Conservation (phyloP, 2,113 vertebrate species). For the Tor tambroides region DNA sequence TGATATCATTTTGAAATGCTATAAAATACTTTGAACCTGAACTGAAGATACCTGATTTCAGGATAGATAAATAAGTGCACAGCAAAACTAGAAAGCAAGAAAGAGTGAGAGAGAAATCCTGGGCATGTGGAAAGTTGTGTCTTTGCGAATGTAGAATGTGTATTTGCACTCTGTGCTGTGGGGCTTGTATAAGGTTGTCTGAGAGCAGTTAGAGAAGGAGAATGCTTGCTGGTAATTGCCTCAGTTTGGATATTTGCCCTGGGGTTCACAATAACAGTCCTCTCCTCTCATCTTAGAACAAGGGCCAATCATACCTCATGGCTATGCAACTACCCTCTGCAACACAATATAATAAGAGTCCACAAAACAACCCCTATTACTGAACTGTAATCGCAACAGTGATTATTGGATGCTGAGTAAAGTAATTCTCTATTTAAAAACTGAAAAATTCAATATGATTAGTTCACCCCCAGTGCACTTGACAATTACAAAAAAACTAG, state of each 20-base stretch:
- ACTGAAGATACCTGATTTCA: background rate
- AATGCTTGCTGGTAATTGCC: background rate
- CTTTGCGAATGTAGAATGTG: no score
- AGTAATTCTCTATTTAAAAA: slow-evolving; percentile 17
- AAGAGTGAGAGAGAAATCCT: background rate
- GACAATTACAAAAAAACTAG: background rate
- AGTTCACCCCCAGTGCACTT: background rate
- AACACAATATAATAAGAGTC: background rate
- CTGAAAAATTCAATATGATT: slow-evolving; percentile 4
- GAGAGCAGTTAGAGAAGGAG: background rate
- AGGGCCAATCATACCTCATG: slow-evolving; percentile 6
- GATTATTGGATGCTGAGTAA: slow-evolving; percentile 8
- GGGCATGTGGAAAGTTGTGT: background rate
- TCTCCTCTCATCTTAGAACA: slow-evolving; percentile 11
- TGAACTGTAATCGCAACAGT: slow-evolving; percentile 8
- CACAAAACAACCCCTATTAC: slow-evolving; percentile 2
- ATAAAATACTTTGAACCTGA: background rate
- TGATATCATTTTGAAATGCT: background rate
- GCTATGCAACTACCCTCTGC: background rate
- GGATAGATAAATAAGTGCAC: background rate
- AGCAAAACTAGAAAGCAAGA: background rate
- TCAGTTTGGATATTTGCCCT: background rate
- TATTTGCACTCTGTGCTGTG: background rate
- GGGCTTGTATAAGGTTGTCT: slow-evolving; percentile 4
- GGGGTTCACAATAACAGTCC: background rate